Evolutionary conservation across 2,113 vertebrate genomes (phyloP), one percentile per base, ranked within the genome.

Genomic region (Eurypyga helias): DNA sequence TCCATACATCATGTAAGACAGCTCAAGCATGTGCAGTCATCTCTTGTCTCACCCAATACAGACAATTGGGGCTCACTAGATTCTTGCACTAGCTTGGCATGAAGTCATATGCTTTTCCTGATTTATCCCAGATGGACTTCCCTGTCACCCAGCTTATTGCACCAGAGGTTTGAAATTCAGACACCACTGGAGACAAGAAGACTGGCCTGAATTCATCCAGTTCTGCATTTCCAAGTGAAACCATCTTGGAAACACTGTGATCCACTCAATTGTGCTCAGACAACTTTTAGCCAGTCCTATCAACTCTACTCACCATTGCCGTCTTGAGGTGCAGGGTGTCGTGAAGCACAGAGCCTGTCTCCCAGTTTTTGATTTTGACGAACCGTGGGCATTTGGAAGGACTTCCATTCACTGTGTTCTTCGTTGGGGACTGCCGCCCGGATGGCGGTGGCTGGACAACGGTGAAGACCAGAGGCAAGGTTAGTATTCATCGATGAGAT

Each of bases 351-450:
- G 98, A 97, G 1, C 99, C 99, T 0, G 98, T 99, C 97, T 99
- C 99, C 99, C 99, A 99, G 98, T 99, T 99, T 97, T 98, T 99
- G 96, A 99, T 98, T 93, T 99, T 99, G 89, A 99, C 97, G 70
- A 99, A 99, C 25, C 99, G 98, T 0, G 99, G 99, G 91, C 99
- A 99, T 94, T 99, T 99, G 95, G 99, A 99, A 36, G 99, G 99
- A 84, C 99, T 99, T 67, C 98, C 99, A 0, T 99, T 99, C 90
- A 91, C 97, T 20, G 98, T 28, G 5, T 77, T 98, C 97, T 98
- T 99, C 3, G 98, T 97, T 4, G 99, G 99, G 6, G 99, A 99
- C 87, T 98, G 98, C 72, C 71, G 98, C 41, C 97, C 98, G 0
- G 98, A 95, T 3, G 98, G 90, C 0, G 94, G 96, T 11, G 98